Evolutionary conservation across 2,797 vertebrate species (phyloP).

Genomic region (Crenuchus spilurus): DNA sequence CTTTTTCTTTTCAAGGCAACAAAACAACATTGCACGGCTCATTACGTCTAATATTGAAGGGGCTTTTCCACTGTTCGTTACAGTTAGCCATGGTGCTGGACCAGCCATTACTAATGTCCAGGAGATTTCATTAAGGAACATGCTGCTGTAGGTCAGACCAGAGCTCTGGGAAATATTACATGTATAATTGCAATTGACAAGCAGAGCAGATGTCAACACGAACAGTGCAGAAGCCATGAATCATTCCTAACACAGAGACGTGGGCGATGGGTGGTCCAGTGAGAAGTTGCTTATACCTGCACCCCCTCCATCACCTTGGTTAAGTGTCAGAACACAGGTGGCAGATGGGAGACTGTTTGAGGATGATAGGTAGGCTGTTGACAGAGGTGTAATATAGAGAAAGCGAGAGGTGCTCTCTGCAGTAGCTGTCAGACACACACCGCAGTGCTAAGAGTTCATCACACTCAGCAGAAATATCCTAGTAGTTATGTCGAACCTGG

Average conservation of each 20-base stretch:
- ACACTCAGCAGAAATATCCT: background rate
- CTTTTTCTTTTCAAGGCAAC: background rate
- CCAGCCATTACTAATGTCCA: conserved; percentile 68
- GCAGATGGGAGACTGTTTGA: conserved; percentile 11
- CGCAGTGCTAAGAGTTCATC: background rate
- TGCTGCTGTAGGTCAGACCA: conserved; percentile 58
- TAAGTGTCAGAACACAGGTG: background rate
- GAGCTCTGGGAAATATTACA: conserved; percentile 66
- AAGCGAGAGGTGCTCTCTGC: conserved; percentile 10
- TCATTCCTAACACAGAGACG: background rate
- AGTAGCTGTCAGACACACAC: conserved; percentile 18
- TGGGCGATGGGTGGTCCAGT: background rate
- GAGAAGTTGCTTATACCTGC: background rate
- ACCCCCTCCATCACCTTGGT: background rate
- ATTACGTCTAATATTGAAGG: conserved; percentile 59
- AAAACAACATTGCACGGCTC: background rate
- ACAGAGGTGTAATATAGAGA: background rate
- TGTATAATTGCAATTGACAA: conserved; percentile 74
- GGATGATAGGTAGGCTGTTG: conserved; percentile 1
- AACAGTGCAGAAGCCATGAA: conserved; percentile 39
- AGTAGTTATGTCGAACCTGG: background rate
- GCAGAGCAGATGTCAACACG: conserved; percentile 66
- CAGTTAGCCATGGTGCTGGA: conserved; percentile 51
- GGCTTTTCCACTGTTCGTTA: conserved; percentile 41
- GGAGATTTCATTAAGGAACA: conserved; percentile 72